Conservation (phyloP, 2,113 vertebrate genomes). For the Centropristis striata region DNA sequence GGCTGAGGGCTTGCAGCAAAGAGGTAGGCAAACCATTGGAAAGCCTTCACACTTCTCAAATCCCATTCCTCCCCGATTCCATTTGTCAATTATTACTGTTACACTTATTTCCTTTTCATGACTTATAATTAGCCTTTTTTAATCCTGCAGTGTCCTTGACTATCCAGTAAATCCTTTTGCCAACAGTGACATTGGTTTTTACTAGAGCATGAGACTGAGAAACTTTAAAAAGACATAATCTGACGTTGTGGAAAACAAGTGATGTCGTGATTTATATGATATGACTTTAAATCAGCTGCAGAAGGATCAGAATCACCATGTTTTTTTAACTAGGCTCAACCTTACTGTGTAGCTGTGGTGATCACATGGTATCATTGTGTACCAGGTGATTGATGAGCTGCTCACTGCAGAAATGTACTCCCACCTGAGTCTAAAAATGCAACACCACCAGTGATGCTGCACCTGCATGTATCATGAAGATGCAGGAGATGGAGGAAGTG, state of each 20-base stretch:
- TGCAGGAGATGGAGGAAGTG: neutral
- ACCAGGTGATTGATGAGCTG: constrained; percentile 2
- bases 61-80: constrained; percentile 58
- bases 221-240: constrained; percentile 6
- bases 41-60: constrained; percentile 60
- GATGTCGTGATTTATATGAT: no score
- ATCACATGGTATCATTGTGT: neutral
- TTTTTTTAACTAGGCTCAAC: neutral
- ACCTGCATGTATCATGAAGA: neutral
- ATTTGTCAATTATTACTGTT: constrained; percentile 53
- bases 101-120: constrained; percentile 26
- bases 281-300: constrained; percentile 7
- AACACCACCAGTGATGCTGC: neutral
- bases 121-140: constrained; percentile 14
- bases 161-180: neutral
- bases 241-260: neutral
- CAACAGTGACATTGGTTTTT: constrained; percentile 4
- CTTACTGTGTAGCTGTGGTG: neutral
- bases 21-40: constrained; percentile 80
- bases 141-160: constrained; percentile 6
- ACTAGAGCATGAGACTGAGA: constrained; percentile 18
- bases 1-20: constrained; percentile 73
- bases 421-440: constrained; percentile 9
- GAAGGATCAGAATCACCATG: neutral
- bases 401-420: constrained; percentile 1